Evolutionary conservation across 1,140 invertebrate genomes (phyloP).

Genomic region (Papilio helenus): DNA sequence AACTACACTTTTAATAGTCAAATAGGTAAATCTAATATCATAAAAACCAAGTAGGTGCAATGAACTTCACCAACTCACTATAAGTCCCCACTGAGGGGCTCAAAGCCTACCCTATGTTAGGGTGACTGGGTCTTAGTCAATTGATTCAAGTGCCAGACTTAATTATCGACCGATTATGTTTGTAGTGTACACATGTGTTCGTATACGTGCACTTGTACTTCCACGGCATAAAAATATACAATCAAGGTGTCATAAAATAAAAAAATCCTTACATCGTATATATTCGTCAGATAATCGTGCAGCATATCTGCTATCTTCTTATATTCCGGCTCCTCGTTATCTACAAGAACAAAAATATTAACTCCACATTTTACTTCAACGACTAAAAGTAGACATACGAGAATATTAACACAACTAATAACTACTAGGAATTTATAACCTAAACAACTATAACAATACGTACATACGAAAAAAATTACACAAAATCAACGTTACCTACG

Average conservation of each 20-base stretch:
- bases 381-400: background rate
- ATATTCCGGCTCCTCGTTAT: slow-evolving; percentile 73
- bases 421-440: background rate
- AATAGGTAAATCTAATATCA: too few species aligned
- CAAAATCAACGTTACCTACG: background rate
- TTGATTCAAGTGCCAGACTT: too few species aligned
- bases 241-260: background rate
- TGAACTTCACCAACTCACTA: too few species aligned
- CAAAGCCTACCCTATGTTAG: too few species aligned
- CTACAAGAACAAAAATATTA: slow-evolving; percentile 48
- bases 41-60: too few species aligned
- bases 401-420: background rate
- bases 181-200: background rate
- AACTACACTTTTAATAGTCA: too few species aligned
- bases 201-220: too few species aligned
- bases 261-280: slow-evolving; percentile 65
- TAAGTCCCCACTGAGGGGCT: too few species aligned
- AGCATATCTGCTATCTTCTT: slow-evolving; percentile 70
- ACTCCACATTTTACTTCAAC: background rate
- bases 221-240: too few species aligned
- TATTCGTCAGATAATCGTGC: slow-evolving; percentile 67
- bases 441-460: background rate
- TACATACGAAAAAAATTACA: background rate
- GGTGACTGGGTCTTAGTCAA: too few species aligned
- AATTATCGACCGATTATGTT: too few species aligned